Conservation (phyloP, 2,888 invertebrate species). For the Yponomeuta sedellus region DNA sequence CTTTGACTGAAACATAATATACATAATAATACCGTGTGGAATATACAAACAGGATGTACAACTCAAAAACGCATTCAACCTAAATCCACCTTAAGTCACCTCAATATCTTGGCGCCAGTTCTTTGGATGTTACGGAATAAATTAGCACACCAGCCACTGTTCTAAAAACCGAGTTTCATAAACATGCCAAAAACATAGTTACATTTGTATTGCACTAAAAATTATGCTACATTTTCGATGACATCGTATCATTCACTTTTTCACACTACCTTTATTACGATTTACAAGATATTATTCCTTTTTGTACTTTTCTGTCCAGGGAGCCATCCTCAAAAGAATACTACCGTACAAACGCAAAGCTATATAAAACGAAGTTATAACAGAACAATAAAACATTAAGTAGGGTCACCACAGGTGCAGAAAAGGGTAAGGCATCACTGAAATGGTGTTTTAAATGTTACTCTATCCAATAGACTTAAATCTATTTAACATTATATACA, state of each 20-base stretch:
- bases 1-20: conserved; percentile 11
- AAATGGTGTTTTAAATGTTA: conserved; percentile 46
- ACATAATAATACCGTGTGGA: conserved; percentile 5
- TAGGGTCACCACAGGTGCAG: conserved; percentile 24
- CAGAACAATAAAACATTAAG: conserved; percentile 18
- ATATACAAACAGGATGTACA: conserved; percentile 10
- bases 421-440: conserved; percentile 52
- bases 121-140: not conserved
- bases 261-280: conserved; percentile 3
- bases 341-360: conserved; percentile 33
- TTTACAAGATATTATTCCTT: conserved; percentile 6
- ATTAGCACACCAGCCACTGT: not conserved
- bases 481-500: conserved; percentile 39
- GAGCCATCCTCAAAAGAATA: conserved; percentile 25
- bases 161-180: conserved; percentile 31
- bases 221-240: conserved; percentile 57
- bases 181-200: conserved; percentile 25
- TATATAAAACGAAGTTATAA: conserved; percentile 26
- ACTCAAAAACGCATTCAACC: not conserved
- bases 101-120: not conserved
- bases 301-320: conserved; percentile 55
- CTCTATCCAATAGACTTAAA: conserved; percentile 19
- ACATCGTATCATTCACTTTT: conserved; percentile 18
- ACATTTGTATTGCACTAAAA: conserved; percentile 65
- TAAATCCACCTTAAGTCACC: not conserved